phyloP scores from a whole-genome alignment of 2,888 invertebrate genomes.

The Rotaria sp. region DNA sequence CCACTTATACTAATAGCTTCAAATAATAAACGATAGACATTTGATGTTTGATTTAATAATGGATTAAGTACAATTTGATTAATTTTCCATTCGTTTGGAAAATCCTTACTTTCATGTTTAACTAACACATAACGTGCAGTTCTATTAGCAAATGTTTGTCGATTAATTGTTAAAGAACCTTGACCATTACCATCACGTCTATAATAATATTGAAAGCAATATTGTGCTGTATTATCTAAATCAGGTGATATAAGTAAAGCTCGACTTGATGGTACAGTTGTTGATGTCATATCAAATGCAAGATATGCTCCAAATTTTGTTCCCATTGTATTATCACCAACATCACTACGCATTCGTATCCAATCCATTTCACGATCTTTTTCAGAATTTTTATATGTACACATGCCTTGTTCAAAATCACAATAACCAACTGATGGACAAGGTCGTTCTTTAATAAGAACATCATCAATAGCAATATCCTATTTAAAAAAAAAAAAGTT shows the following conservation, averaged over 20 bases:
- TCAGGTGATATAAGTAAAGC: constrained; percentile 34
- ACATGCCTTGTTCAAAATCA: constrained; percentile 41
- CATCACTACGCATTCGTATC: constrained; percentile 46
- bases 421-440: constrained; percentile 43
- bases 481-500: not conserved
- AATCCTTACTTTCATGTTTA: not conserved
- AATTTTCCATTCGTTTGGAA: not conserved
- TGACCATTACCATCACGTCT: constrained; percentile 6
- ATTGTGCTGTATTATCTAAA: constrained; percentile 24
- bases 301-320: constrained; percentile 39
- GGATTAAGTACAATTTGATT: not conserved
- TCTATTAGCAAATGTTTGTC: not conserved
- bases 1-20: not conserved
- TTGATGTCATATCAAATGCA: constrained; percentile 34
- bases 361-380: constrained; percentile 50
- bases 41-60: constrained; percentile 9
- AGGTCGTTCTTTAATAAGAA: constrained; percentile 35
- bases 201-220: constrained; percentile 40
- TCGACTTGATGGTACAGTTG: constrained; percentile 14
- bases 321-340: constrained; percentile 41
- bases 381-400: constrained; percentile 39
- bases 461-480: constrained; percentile 40
- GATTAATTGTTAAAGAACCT: not conserved
- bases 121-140: not conserved
- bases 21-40: constrained; percentile 1